Evolutionary conservation across 2,888 invertebrate species (phyloP).

Genomic region (Odontocerum albicorne): DNA sequence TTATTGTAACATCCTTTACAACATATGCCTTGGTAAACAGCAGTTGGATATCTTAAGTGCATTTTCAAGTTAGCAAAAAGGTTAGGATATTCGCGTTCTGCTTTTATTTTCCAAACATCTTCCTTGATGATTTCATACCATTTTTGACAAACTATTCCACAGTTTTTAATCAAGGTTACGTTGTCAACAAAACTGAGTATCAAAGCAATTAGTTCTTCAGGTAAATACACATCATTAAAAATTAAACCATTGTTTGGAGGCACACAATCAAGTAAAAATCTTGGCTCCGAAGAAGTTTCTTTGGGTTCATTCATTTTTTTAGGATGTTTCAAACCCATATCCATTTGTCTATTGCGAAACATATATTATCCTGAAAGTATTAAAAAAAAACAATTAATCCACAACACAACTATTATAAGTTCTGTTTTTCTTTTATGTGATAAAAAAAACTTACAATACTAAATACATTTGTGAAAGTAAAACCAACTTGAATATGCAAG

Average conservation of each 20-base stretch:
- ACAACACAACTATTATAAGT: too few relatives aligned
- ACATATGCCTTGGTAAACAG: conserved; percentile 48
- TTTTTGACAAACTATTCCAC: conserved; percentile 52
- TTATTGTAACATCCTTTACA: conserved; percentile 46
- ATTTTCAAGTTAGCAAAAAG: conserved; percentile 40
- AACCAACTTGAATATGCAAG: too few relatives aligned
- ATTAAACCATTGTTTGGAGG: conserved; percentile 44
- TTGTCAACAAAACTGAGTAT: conserved; percentile 48
- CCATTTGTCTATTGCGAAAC: too few relatives aligned
- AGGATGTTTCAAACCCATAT: too few relatives aligned
- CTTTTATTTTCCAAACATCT: conserved; percentile 48
- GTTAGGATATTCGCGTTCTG: conserved; percentile 39
- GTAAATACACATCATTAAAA: conserved; percentile 45
- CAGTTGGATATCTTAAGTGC: conserved; percentile 45
- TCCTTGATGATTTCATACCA: conserved; percentile 52
- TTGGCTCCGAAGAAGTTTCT: too few relatives aligned
- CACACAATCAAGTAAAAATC: conserved; percentile 15
- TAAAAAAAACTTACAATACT: too few relatives aligned
- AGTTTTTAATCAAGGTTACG: conserved; percentile 44
- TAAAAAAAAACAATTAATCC: too few relatives aligned
- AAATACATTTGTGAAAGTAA: too few relatives aligned
- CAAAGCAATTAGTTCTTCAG: conserved; percentile 51
- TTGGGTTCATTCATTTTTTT: too few relatives aligned
- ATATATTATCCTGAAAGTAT: too few relatives aligned
- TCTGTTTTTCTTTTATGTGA: too few relatives aligned